phyloP scores from a whole-genome alignment of 2,797 vertebrate species.

The Myotis daubentonii region DNA sequence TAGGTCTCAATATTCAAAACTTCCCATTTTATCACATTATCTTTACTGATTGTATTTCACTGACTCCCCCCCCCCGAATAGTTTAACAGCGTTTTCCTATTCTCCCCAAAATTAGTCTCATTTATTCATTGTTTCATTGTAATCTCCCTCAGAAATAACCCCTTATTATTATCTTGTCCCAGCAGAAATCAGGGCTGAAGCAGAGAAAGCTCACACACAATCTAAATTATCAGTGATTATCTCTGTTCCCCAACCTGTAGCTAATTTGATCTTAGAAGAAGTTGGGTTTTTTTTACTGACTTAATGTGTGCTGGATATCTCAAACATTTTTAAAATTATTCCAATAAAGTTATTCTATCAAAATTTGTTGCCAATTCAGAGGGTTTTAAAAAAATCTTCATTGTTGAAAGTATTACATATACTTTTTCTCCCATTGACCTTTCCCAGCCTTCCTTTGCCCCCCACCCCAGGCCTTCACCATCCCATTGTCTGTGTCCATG shows the following conservation, averaged over 20 bases:
- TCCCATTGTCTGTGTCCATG: too few species aligned
- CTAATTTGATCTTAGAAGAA: constrained; percentile 38
- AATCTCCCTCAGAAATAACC: constrained; percentile 53
- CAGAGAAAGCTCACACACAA: constrained; percentile 5
- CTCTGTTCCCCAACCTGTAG: background rate
- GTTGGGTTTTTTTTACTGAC: background rate
- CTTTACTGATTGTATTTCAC: constrained; percentile 46
- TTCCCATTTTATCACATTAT: constrained; percentile 56
- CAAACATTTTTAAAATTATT: constrained; percentile 38
- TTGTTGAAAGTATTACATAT: too few species aligned
- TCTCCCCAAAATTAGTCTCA: constrained; percentile 40
- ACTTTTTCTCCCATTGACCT: too few species aligned
- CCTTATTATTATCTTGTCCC: constrained; percentile 52
- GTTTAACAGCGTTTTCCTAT: constrained; percentile 47
- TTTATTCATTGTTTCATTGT: constrained; percentile 58
- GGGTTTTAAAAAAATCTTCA: too few species aligned
- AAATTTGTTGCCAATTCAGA: background rate
- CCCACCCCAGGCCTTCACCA: too few species aligned
- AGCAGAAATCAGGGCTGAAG: constrained; percentile 48
- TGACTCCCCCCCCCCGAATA: background rate
- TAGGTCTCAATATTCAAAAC: constrained; percentile 46
- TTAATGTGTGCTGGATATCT: background rate
- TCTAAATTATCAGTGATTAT: constrained; percentile 20
- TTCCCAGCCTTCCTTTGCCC: too few species aligned
- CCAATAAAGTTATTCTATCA: background rate